A percentile compares a stretch with the other conserved stretches of the same genome.
phyloP scores from a whole-genome alignment of 2,888 invertebrate species.

The Artemia sp. region DNA sequence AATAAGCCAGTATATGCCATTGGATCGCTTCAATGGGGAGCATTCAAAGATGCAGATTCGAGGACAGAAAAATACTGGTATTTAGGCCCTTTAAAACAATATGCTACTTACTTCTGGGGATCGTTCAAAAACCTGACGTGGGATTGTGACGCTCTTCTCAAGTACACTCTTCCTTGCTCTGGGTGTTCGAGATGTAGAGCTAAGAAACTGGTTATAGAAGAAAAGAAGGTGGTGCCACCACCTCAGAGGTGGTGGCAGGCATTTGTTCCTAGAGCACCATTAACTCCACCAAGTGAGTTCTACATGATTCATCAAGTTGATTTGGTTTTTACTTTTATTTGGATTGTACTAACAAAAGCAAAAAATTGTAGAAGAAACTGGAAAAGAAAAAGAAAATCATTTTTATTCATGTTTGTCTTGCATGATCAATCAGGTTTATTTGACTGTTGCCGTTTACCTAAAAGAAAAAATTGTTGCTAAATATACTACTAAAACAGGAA shows the following conservation, averaged over 20 bases:
- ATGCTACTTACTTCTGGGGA: constrained; percentile 56
- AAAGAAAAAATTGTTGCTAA: too few relatives aligned
- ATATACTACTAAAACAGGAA: too few relatives aligned
- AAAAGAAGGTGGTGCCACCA: constrained; percentile 17
- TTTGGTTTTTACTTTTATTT: too few relatives aligned
- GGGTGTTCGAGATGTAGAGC: constrained; percentile 43
- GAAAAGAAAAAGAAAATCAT: too few relatives aligned
- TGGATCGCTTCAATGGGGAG: constrained; percentile 64
- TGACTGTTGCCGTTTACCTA: too few relatives aligned
- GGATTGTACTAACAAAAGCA: too few relatives aligned
- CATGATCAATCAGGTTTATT: too few relatives aligned
- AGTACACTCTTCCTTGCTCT: constrained; percentile 56
- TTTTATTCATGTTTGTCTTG: too few relatives aligned
- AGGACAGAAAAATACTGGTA: constrained; percentile 73
- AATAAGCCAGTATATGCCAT: constrained; percentile 62
- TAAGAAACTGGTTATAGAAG: constrained; percentile 27
- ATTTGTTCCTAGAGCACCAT: constrained; percentile 32
- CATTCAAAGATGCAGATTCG: constrained; percentile 57
- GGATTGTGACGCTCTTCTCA: constrained; percentile 51
- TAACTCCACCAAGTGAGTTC: not conserved
- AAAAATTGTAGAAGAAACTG: not conserved
- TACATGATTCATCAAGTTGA: too few relatives aligned
- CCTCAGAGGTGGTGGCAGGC: constrained; percentile 36
- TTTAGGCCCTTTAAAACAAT: constrained; percentile 55
- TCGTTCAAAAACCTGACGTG: constrained; percentile 46